Percentiles rank a stretch among this genome's conserved stretches.
Conservation (phyloP, 2,797 vertebrate species). For the Arrhamphus sclerolepis region DNA sequence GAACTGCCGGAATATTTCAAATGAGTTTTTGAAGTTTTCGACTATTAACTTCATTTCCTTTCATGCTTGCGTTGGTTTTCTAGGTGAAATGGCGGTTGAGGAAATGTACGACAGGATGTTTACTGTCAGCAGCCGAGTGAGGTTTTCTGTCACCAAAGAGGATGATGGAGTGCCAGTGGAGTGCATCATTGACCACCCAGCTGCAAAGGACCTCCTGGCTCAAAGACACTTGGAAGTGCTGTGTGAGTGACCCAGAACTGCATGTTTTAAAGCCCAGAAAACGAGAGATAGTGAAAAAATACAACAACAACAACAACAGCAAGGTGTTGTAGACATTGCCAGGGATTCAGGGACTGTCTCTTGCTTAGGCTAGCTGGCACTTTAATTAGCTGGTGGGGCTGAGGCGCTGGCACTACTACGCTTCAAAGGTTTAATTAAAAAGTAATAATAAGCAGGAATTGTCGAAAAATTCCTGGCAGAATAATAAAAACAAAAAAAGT, state of each 20-base stretch:
- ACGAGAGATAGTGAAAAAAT: no score
- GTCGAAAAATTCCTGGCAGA: neutral
- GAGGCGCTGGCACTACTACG: neutral
- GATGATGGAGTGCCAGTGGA: slow-evolving; percentile 94
- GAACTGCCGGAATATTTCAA: slow-evolving; percentile 21
- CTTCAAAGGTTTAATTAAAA: slow-evolving; percentile 2
- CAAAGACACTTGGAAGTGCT: slow-evolving; percentile 95
- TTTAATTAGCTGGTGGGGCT: neutral
- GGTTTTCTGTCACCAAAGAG: slow-evolving; percentile 91
- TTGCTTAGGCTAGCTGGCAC: neutral
- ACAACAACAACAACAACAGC: neutral
- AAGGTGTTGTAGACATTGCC: neutral
- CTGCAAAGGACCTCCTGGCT: slow-evolving; percentile 92
- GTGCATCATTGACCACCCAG: slow-evolving; percentile 97
- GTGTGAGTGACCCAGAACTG: slow-evolving; percentile 85
- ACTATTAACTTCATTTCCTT: slow-evolving; percentile 23
- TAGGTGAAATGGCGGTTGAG: slow-evolving; percentile 91
- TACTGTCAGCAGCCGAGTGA: slow-evolving; percentile 92
- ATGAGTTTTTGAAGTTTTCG: slow-evolving; percentile 33
- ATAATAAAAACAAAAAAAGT: neutral
- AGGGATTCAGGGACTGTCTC: slow-evolving; percentile 2
- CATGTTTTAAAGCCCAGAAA: slow-evolving; percentile 4
- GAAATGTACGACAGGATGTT: slow-evolving; percentile 95
- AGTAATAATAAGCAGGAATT: neutral
- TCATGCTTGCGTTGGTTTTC: slow-evolving; percentile 30